These are phyloP conservation scores for Cyprinella venusta DNA, from an alignment of 2,797 vertebrate species.

Conservation along the genomic window DNA sequence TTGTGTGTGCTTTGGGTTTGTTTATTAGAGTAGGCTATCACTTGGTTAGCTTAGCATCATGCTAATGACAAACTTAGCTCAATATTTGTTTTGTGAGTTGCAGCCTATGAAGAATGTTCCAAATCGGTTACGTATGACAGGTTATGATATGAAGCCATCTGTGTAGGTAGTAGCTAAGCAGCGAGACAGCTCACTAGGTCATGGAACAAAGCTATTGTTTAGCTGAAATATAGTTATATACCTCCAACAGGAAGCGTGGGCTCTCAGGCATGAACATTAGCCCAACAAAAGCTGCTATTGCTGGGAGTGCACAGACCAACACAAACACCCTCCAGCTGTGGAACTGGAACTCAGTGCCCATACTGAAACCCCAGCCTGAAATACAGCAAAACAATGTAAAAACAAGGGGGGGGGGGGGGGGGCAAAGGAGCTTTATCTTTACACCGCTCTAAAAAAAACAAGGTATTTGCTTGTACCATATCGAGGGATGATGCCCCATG, in stretches of 20 bases:
- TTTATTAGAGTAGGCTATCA: too few species aligned
- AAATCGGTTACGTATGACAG: not conserved
- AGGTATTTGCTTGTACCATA: slow-evolving; percentile 79
- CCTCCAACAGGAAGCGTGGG: slow-evolving; percentile 94
- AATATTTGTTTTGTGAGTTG: not conserved
- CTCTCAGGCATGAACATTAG: slow-evolving; percentile 96
- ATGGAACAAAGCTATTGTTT: not conserved
- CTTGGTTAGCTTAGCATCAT: not conserved
- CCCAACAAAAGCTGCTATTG: slow-evolving; percentile 86
- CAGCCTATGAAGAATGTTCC: not conserved
- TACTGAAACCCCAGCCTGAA: slow-evolving; percentile 95
- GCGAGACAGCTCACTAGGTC: not conserved
- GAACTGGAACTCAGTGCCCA: slow-evolving; percentile 93
- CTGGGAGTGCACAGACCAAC: slow-evolving; percentile 88
- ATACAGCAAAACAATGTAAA: slow-evolving; percentile 7
- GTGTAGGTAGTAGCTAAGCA: not conserved
- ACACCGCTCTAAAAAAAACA: not conserved
- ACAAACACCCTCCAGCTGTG: slow-evolving; percentile 97
- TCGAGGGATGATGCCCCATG: slow-evolving; percentile 96
- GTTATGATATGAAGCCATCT: not conserved
- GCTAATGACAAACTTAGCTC: not conserved
- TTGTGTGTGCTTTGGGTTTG: not conserved
- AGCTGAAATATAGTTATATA: slow-evolving; percentile 65
- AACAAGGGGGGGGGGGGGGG: not conserved
- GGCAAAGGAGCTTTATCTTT: not conserved